phyloP scores from a whole-genome alignment of 2,888 invertebrate genomes.

The Andrena chrysosceles region DNA sequence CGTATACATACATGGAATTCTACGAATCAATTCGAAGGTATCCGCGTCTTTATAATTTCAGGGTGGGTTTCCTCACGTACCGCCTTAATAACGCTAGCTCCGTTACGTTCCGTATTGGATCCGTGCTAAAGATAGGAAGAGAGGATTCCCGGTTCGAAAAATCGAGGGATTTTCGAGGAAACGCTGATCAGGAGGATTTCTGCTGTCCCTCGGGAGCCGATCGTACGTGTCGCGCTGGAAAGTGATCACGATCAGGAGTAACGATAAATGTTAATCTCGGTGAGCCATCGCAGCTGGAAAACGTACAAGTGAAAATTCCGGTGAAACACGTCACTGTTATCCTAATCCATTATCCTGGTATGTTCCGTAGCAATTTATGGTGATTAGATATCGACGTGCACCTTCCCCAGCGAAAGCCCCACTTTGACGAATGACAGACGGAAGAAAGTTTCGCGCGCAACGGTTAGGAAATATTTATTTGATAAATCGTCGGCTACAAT shows the following conservation, averaged over 20 bases:
- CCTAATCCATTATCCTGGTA: constrained; percentile 1
- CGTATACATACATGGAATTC: background rate
- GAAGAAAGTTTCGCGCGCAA: background rate
- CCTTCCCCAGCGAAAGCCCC: background rate
- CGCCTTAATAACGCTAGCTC: constrained; percentile 46
- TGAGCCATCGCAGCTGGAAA: constrained; percentile 16
- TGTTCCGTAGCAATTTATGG: background rate
- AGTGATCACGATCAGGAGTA: constrained; percentile 31
- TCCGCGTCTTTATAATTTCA: constrained; percentile 44
- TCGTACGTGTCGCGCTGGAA: constrained; percentile 48
- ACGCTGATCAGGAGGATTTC: constrained; percentile 60
- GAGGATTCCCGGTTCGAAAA: constrained; percentile 26
- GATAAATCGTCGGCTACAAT: constrained; percentile 46
- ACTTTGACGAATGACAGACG: background rate
- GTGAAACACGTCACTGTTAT: constrained; percentile 14
- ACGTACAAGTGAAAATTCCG: constrained; percentile 36
- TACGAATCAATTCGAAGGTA: constrained; percentile 16
- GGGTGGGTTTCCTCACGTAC: constrained; percentile 46
- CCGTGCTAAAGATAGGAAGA: constrained; percentile 24
- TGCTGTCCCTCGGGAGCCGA: constrained; percentile 18
- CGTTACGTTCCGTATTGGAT: constrained; percentile 32
- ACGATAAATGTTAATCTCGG: constrained; percentile 55
- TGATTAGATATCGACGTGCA: background rate
- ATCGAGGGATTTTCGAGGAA: constrained; percentile 60
- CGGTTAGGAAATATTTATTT: constrained; percentile 42